Conservation (phyloP, 1,140 invertebrate genomes). For the Laodelphax striatellus region DNA sequence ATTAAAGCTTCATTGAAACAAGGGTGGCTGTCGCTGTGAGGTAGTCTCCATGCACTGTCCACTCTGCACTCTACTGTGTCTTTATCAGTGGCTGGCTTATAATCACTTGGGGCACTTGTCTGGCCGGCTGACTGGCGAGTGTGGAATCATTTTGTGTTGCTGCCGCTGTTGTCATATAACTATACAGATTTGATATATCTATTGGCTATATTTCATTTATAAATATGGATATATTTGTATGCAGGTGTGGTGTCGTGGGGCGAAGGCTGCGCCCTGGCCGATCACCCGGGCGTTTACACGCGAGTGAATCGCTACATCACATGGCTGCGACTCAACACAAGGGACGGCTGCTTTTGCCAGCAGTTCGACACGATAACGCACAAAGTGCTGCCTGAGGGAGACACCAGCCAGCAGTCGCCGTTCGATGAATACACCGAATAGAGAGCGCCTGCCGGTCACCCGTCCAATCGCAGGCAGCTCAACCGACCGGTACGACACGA, state of each 20-base stretch:
- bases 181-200: no score
- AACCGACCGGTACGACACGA: no score
- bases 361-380: not conserved
- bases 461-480: no score
- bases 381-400: constrained; percentile 1
- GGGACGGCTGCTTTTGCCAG: constrained; percentile 6
- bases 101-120: not conserved
- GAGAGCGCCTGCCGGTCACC: not conserved
- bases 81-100: not conserved
- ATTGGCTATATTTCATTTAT: no score
- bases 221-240: no score
- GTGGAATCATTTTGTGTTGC: not conserved
- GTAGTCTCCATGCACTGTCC: not conserved
- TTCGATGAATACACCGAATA: not conserved
- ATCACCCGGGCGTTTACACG: constrained; percentile 73
- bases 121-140: no score
- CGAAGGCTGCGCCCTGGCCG: constrained; percentile 61
- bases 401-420: not conserved
- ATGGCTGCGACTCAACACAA: constrained; percentile 41
- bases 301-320: constrained; percentile 60
- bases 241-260: constrained; percentile 55
- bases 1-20: not conserved
- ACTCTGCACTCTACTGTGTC: not conserved
- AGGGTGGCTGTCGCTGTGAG: not conserved
- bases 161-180: no score